These are phyloP conservation scores for Dermolepida albohirtum DNA, from an alignment of 2,888 invertebrate species.

Conservation along the genomic window DNA sequence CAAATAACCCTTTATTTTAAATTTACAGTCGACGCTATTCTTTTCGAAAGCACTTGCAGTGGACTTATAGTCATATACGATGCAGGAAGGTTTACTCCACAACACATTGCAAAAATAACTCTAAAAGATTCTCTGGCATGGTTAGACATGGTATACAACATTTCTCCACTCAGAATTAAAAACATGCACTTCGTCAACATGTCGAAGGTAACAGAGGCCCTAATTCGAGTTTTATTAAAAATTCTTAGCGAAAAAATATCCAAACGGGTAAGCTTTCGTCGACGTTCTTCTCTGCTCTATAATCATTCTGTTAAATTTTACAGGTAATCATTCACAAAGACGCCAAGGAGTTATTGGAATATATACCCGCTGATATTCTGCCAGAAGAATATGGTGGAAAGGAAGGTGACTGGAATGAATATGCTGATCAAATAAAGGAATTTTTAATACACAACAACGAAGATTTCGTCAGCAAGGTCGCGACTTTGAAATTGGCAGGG, in stretches of 20 bases:
- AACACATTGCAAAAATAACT: not conserved
- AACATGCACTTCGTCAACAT: not conserved
- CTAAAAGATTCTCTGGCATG: not conserved
- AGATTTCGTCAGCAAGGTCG: not conserved
- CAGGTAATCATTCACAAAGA: conserved; percentile 1
- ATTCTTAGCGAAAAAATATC: not conserved
- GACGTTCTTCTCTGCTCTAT: no score
- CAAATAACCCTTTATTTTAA: no score
- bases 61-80: conserved; percentile 7
- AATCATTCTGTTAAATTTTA: not conserved
- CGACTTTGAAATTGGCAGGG: conserved; percentile 2
- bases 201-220: not conserved
- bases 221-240: not conserved
- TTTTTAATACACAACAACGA: not conserved
- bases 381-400: conserved; percentile 21
- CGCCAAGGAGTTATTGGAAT: not conserved
- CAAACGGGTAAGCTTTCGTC: not conserved
- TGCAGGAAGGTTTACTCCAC: not conserved
- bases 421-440: not conserved
- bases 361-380: not conserved
- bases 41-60: not conserved
- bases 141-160: not conserved
- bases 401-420: not conserved
- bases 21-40: conserved; percentile 9
- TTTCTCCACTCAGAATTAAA: not conserved